A percentile compares a stretch with the other conserved stretches of the same genome.
phyloP scores from a whole-genome alignment of 2,888 invertebrate species.

The Carabus problematicus region DNA sequence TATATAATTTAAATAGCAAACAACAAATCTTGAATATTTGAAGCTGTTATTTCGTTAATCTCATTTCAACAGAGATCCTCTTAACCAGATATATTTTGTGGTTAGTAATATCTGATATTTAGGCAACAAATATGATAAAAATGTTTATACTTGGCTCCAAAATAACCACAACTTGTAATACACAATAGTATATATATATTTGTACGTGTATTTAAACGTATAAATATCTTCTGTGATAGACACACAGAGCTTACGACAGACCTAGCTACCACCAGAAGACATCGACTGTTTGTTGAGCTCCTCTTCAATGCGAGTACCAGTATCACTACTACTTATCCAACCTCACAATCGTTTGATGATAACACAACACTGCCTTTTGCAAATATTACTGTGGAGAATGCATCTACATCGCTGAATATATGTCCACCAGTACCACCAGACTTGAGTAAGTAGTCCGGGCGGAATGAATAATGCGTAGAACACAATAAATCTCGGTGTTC shows the following conservation, averaged over 20 bases:
- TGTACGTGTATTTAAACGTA: no score
- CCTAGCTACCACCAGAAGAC: slow-evolving; percentile 15
- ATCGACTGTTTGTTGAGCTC: slow-evolving; percentile 26
- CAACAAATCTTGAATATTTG: no score
- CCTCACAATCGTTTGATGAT: slow-evolving; percentile 55
- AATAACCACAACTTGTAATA: no score
- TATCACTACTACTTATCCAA: slow-evolving; percentile 22
- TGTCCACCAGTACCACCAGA: slow-evolving; percentile 71
- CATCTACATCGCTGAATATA: slow-evolving; percentile 53
- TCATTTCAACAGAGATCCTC: no score
- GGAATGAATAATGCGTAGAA: neutral
- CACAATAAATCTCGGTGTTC: slow-evolving; percentile 42
- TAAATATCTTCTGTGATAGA: neutral
- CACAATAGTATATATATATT: no score
- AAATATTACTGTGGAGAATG: slow-evolving; percentile 44
- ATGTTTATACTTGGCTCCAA: no score
- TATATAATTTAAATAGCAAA: no score
- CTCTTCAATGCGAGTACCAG: slow-evolving; percentile 36
- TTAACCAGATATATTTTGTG: no score
- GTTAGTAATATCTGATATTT: no score
- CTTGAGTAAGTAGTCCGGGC: slow-evolving; percentile 63
- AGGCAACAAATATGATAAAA: no score
- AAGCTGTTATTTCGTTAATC: no score
- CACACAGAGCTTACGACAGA: slow-evolving; percentile 18
- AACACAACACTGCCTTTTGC: slow-evolving; percentile 53